Evolutionary conservation across 2,113 vertebrate genomes (phyloP), one percentile per base, ranked within the genome.

Genomic region (Neofelis nebulosa): DNA sequence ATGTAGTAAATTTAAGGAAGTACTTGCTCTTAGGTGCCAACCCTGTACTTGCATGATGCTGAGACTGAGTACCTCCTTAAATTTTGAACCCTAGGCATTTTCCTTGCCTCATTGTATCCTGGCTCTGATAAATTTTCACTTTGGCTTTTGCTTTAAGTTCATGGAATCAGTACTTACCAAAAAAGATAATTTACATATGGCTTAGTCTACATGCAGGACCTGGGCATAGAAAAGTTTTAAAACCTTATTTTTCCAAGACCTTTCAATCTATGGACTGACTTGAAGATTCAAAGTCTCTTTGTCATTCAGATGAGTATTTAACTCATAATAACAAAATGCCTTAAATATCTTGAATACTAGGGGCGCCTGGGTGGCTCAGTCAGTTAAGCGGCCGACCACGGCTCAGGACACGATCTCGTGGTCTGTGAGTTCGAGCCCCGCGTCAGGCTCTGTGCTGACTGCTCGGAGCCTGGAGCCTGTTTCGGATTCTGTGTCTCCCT

Each of bases 321-420:
- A 63, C 8, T 52, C 19, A 83, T 73, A 76, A 76, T 86, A 88
- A 68, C 94, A 80, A 88, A 95, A 74, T 85, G 25, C 12, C 21
- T 88, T 69, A 84, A 61, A 65, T 96, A 84, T 80, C 52, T 86
- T 84, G 63, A 95, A 18, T 95, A 50, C 31, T 89, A 96, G 45
- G 45, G 45, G 45, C 45, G 1, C 45, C 45, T 45, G 45, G 45
- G 7, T 45, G 45, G 45, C 45, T 45, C 45, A 45, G 45, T 45
- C 45, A 45, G 45, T 38, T 45, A 45, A 45, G 45, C 45, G 45
- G 45, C 45, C 8, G 45, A 45, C 8, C 9, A 2, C 1, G 7
- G 45, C 45, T 45, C 7, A 45, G 45, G 45, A 9, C 7, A 45
- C 45, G 7, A 45, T 45, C 8, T 45, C 45, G 1, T 9, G 45